A percentile compares a stretch with the other conserved stretches of the same genome.
phyloP scores from a whole-genome alignment of 2,113 vertebrate genomes.

The Amia ocellicauda region DNA sequence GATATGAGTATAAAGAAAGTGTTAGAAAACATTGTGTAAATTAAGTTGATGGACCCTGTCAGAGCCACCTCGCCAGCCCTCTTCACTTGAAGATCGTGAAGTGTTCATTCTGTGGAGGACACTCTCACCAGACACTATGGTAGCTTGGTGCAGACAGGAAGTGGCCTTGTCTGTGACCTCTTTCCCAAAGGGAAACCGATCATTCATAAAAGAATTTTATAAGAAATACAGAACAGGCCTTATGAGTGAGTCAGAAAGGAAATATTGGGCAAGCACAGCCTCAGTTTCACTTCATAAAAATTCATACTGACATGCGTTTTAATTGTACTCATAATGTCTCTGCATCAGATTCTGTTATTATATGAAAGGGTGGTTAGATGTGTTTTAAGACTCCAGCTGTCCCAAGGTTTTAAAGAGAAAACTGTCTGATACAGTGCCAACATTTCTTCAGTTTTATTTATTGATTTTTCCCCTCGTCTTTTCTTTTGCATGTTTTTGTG shows the following conservation, averaged over 20 bases:
- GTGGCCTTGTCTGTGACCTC: conserved; percentile 59
- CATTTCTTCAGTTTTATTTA: neutral
- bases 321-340: neutral
- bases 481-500: too few species aligned
- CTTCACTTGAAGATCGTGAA: too few species aligned
- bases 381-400: neutral
- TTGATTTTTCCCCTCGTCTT: neutral
- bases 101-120: conserved; percentile 33
- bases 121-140: conserved; percentile 49
- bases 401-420: neutral
- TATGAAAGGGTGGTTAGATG: neutral
- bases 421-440: neutral
- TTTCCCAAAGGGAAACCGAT: conserved; percentile 47
- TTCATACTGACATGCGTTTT: neutral
- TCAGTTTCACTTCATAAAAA: neutral
- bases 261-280: neutral
- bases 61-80: too few species aligned
- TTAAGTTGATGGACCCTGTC: too few species aligned
- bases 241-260: neutral
- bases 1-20: too few species aligned
- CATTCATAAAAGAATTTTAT: conserved; percentile 36
- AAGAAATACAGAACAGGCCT: conserved; percentile 7
- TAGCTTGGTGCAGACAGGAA: conserved; percentile 59
- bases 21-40: too few species aligned
- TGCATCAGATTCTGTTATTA: neutral